phyloP scores from a whole-genome alignment of 2,888 invertebrate species.

The Agonopterix heracliana region DNA sequence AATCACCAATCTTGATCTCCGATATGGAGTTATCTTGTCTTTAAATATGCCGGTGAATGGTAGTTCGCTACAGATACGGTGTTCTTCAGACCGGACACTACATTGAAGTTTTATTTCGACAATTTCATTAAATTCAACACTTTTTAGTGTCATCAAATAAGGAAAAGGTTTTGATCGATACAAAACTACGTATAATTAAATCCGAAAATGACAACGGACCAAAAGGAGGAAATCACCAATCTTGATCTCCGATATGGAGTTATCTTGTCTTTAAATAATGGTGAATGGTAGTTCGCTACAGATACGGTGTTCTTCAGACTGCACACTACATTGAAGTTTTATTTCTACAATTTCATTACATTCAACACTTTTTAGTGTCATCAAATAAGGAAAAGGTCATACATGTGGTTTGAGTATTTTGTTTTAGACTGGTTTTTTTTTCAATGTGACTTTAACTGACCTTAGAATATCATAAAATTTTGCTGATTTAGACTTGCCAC shows the following conservation, averaged over 20 bases:
- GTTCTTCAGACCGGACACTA: background rate
- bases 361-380: too few relatives aligned
- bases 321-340: background rate
- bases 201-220: constrained; percentile 22
- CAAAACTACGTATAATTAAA: constrained; percentile 24
- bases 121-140: too few relatives aligned
- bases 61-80: background rate
- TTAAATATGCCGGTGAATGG: background rate
- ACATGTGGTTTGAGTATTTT: too few relatives aligned
- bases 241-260: constrained; percentile 13
- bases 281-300: background rate
- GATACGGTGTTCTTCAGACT: constrained; percentile 1
- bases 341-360: too few relatives aligned
- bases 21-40: constrained; percentile 6
- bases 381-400: too few relatives aligned
- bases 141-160: too few relatives aligned
- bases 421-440: too few relatives aligned
- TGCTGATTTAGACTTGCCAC: too few relatives aligned
- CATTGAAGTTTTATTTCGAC: background rate
- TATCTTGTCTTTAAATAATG: background rate
- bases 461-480: too few relatives aligned
- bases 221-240: constrained; percentile 28
- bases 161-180: constrained; percentile 14
- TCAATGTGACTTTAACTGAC: too few relatives aligned
- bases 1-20: constrained; percentile 22